Conservation (phyloP, 2,113 vertebrate genomes). For the Gavialis gangeticus region DNA sequence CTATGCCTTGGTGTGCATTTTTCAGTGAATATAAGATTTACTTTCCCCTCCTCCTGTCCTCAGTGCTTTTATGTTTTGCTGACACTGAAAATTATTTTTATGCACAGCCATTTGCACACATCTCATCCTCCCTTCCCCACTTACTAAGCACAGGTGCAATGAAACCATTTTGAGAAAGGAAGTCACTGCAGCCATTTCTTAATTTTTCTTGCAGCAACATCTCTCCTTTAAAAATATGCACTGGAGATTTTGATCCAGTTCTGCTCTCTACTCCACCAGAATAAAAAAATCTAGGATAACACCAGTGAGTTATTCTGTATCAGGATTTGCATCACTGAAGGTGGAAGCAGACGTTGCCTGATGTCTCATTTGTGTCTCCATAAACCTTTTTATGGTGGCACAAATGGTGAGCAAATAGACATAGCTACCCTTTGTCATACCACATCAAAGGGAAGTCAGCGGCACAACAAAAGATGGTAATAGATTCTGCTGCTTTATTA, state of each 20-base stretch:
- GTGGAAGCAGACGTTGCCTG: no score
- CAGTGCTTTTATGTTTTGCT: neutral
- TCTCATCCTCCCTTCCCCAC: neutral
- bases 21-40: neutral
- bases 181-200: neutral
- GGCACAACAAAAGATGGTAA: no score
- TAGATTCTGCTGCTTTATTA: no score
- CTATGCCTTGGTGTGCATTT: fast-evolving
- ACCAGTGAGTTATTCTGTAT: neutral
- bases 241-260: neutral
- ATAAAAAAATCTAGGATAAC: fast-evolving
- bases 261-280: neutral
- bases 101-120: neutral
- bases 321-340: neutral
- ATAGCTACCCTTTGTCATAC: no score
- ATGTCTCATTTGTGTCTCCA: no score
- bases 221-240: neutral
- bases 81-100: neutral
- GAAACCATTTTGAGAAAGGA: neutral
- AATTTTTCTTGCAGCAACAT: neutral
- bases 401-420: no score
- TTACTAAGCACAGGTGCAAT: neutral
- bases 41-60: neutral
- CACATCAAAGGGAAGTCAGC: no score
- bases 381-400: no score